These are phyloP conservation scores for Caenorhabditis brenneri DNA, from an alignment of 1,140 invertebrate genomes.

Conservation along the genomic window DNA sequence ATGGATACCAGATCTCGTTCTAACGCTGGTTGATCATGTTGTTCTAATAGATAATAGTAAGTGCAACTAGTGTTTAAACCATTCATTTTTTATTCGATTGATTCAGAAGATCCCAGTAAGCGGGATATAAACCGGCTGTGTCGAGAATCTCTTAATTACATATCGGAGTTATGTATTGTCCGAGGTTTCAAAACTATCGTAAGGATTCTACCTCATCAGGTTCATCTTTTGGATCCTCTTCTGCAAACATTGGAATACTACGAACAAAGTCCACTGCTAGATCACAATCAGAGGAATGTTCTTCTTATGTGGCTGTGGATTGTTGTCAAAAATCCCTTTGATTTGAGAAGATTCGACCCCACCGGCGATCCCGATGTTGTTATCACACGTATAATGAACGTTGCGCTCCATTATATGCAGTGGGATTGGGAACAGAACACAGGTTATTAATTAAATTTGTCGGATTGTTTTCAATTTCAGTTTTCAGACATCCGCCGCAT, in stretches of 20 bases:
- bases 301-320: slow-evolving; percentile 94
- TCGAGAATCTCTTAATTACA: slow-evolving; percentile 20
- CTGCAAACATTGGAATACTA: slow-evolving; percentile 39
- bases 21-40: slow-evolving; percentile 78
- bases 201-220: slow-evolving; percentile 89
- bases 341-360: slow-evolving; percentile 76
- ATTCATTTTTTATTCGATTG: neutral
- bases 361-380: slow-evolving; percentile 26
- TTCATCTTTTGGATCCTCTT: slow-evolving; percentile 71
- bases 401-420: slow-evolving; percentile 41
- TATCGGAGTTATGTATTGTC: slow-evolving; percentile 75
- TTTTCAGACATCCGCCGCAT: slow-evolving; percentile 78
- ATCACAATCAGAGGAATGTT: slow-evolving; percentile 74
- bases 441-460: slow-evolving; percentile 43
- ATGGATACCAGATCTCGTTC: slow-evolving; percentile 81
- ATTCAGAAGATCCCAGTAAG: neutral
- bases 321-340: slow-evolving; percentile 92
- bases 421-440: slow-evolving; percentile 38
- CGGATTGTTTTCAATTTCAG: neutral
- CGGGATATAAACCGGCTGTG: neutral
- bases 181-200: slow-evolving; percentile 89
- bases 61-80: neutral
- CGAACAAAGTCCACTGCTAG: neutral
- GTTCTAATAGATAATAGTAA: slow-evolving; percentile 69
- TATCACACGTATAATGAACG: slow-evolving; percentile 38